A percentile compares a stretch with the other conserved stretches of the same genome.
Conservation (phyloP, 2,113 vertebrate species). For the Carassius gibelio region DNA sequence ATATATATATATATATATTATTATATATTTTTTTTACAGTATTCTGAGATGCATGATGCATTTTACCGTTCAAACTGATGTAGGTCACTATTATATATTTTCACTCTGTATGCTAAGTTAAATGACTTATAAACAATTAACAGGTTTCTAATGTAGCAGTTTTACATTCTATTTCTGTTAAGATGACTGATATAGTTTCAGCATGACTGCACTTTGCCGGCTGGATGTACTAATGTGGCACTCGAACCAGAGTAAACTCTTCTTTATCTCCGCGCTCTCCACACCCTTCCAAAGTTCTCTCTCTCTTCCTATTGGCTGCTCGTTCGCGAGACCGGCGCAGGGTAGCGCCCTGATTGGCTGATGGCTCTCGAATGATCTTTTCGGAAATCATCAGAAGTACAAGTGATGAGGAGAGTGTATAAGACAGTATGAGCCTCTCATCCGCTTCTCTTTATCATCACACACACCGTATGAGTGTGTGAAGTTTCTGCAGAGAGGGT, state of each 20-base stretch:
- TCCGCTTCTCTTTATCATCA: conserved; percentile 12
- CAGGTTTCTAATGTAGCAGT: neutral
- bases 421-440: conserved; percentile 58
- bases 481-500: conserved; percentile 2
- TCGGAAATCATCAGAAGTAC: conserved; percentile 61
- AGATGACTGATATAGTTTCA: neutral
- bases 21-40: too few species aligned
- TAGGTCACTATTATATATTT: neutral
- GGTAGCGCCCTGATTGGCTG: conserved; percentile 56
- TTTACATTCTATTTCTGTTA: neutral
- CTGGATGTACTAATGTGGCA: neutral
- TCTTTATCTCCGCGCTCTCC: conserved; percentile 14
- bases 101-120: neutral
- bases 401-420: conserved; percentile 38
- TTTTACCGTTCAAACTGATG: too few species aligned
- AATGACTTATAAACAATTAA: neutral
- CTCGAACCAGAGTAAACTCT: conserved; percentile 31
- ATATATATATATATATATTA: too few species aligned
- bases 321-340: conserved; percentile 50
- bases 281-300: neutral
- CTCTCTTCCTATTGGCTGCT: conserved; percentile 20
- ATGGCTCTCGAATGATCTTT: conserved; percentile 73
- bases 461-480: neutral
- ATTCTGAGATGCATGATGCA: too few species aligned
- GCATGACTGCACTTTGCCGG: neutral